Evolutionary conservation across 1,140 invertebrate genomes (phyloP).

Genomic region (Diachasmimorpha longicaudata): DNA sequence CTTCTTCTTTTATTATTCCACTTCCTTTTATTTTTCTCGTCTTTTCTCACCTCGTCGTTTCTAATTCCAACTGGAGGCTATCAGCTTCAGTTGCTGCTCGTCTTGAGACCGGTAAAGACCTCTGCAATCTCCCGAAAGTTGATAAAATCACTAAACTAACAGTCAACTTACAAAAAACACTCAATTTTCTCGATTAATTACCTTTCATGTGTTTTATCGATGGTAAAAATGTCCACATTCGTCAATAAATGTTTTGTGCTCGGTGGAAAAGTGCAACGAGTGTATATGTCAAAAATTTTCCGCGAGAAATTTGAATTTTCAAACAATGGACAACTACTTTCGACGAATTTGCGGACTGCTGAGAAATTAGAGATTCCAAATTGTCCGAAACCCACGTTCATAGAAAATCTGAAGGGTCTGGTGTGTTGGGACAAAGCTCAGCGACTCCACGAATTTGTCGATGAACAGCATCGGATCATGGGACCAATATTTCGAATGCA

Average conservation of each 20-base stretch:
- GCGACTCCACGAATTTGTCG: slow-evolving; percentile 75
- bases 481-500: slow-evolving; percentile 79
- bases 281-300: neutral
- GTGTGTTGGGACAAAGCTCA: slow-evolving; percentile 47
- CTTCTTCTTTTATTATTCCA: neutral
- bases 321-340: neutral
- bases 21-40: neutral
- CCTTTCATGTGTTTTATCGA: too few relatives aligned
- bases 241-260: neutral
- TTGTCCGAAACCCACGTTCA: slow-evolving; percentile 47
- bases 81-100: neutral
- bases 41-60: neutral
- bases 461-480: slow-evolving; percentile 72
- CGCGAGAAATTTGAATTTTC: neutral
- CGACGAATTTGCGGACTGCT: neutral
- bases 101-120: neutral
- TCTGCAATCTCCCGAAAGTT: neutral
- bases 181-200: too few relatives aligned
- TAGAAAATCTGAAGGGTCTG: slow-evolving; percentile 54
- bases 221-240: neutral
- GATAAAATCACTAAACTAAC: neutral
- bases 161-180: neutral
- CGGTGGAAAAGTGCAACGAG: neutral
- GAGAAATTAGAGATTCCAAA: slow-evolving; percentile 43
- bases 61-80: neutral